phyloP scores from a whole-genome alignment of 2,888 invertebrate species.

The Rhamphomyia laevipes region DNA sequence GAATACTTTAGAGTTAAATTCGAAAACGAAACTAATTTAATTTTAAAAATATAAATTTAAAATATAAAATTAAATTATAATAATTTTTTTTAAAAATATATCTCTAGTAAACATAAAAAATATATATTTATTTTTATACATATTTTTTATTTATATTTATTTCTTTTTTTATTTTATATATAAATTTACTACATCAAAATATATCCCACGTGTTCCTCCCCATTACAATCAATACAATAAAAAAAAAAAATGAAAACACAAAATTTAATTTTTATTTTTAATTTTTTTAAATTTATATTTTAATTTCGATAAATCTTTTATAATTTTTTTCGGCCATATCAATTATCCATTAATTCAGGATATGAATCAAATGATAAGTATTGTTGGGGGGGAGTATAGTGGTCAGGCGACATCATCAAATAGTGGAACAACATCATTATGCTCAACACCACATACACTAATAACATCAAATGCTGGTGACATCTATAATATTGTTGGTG shows the following conservation, averaged over 20 bases:
- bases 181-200: conserved; percentile 2
- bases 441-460: conserved; percentile 26
- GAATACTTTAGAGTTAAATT: too few relatives aligned
- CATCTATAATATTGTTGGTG: conserved; percentile 33
- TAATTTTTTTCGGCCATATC: not conserved
- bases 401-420: conserved; percentile 23
- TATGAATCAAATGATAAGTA: conserved; percentile 39
- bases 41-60: too few relatives aligned
- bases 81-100: too few relatives aligned
- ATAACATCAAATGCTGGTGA: conserved; percentile 30
- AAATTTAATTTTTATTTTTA: not conserved
- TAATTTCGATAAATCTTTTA: too few relatives aligned
- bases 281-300: not conserved
- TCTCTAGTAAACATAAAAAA: too few relatives aligned
- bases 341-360: conserved; percentile 24
- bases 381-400: conserved; percentile 38
- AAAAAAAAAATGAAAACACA: not conserved
- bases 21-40: too few relatives aligned
- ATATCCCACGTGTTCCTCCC: conserved; percentile 9
- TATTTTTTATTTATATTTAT: not conserved
- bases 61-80: too few relatives aligned
- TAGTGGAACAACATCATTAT: conserved; percentile 18
- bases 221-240: conserved; percentile 9
- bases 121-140: not conserved
- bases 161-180: conserved; percentile 1